Base-by-base conservation (phyloP, 2,888 invertebrate species). In the Drosophila histrio region DNA sequence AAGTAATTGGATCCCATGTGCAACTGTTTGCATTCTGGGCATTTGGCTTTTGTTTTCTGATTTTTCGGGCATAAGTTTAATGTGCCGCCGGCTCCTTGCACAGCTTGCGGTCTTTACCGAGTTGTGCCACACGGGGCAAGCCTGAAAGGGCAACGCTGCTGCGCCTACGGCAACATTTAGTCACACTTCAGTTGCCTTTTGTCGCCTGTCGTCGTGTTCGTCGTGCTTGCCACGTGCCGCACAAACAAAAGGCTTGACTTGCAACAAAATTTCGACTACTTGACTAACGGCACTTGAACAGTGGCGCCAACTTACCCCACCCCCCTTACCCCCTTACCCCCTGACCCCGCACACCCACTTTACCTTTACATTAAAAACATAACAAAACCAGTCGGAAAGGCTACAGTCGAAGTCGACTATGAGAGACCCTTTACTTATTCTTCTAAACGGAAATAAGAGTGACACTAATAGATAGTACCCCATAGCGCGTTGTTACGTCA, bases 1-100 rank as follows among this genome's bases (percentile, higher is more conserved):
- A 44, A 49, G 86, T 87, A 84, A 84, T 87, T 88, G 82, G 87
- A 84, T 86, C 70, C 77, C 77, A 49, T 79, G 79, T 78, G 84
- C 84, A 87, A 87, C 88, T 87, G 86, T 82, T 86, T 85, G 77
- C 78, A 69, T 77, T 54, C 38, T 24, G 24, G 13, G 54, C 43
- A 43, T 34, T 47, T 22, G 47, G 32, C 30, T n/a, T 22, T 41
- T 13, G 61, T 39, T 44, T 49, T 60, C 68, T 72, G 65, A 58
- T 64, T 64, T 67, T 80, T 70, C 60, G 52, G 63, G 65, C 79
- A 70, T 69, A 75, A 75, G 57, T 53, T 46, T 22, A 59, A 52
- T 58, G 24, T 38, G 75, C 65, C 73, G 58, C 41, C 61, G 69
- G 75, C 77, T 44, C 58, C 67, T 75, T 24, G 59, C 73, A 66